Conservation (phyloP, 2,888 invertebrate genomes). For the Temnothorax unifasciatus region DNA sequence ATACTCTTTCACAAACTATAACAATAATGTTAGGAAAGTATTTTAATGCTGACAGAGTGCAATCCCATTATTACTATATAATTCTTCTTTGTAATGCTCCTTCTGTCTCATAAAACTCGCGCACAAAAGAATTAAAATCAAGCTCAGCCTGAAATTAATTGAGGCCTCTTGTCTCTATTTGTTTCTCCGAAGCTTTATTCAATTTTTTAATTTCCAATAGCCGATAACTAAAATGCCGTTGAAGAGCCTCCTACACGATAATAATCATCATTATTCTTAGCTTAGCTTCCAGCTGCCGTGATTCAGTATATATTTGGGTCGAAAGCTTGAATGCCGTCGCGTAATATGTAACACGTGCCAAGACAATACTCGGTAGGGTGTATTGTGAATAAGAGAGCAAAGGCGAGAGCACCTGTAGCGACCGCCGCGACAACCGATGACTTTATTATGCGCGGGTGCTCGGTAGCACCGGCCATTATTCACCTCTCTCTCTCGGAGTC, state of each 20-base stretch:
- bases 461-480: conserved; percentile 77
- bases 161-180: not conserved
- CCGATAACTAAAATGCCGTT: conserved; percentile 8
- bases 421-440: conserved; percentile 67
- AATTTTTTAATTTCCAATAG: conserved; percentile 25
- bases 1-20: not conserved
- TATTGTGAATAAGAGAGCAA: conserved; percentile 35
- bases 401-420: conserved; percentile 56
- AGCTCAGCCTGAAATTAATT: conserved; percentile 39
- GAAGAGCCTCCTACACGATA: not conserved
- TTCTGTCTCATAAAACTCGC: not conserved
- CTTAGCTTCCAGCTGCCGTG: not conserved
- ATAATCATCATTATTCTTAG: conserved; percentile 37
- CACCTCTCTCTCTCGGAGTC: conserved; percentile 73
- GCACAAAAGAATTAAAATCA: conserved; percentile 25
- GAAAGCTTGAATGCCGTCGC: conserved; percentile 14
- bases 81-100: conserved; percentile 8
- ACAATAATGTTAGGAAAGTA: conserved; percentile 26
- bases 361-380: conserved; percentile 22
- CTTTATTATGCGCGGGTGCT: conserved; percentile 73
- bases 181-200: conserved; percentile 6
- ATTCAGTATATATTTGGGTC: conserved; percentile 3
- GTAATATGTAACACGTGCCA: conserved; percentile 13
- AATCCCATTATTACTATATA: conserved; percentile 27
- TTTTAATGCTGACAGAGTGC: conserved; percentile 21